A percentile compares a stretch with the other conserved stretches of the same genome.
Evolutionary conservation across 2,113 vertebrate genomes (phyloP).

Genomic region (Laticauda laticaudata): DNA sequence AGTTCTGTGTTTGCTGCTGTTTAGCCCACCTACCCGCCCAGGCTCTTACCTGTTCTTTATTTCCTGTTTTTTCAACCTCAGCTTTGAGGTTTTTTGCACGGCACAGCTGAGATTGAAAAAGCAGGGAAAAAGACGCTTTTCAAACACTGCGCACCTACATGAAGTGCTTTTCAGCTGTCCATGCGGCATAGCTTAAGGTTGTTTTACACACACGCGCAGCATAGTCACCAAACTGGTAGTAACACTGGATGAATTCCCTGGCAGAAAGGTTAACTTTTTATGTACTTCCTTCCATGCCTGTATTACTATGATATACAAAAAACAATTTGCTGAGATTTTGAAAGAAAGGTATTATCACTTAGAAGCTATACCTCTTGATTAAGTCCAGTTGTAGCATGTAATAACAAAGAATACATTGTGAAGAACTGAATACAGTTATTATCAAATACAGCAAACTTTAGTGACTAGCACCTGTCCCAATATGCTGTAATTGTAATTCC

Average conservation of each 20-base stretch:
- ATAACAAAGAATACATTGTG: neutral
- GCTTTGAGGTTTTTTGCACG: no score
- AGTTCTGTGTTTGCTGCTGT: no score
- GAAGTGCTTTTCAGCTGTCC: no score
- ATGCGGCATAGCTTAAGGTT: no score
- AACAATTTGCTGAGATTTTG: neutral
- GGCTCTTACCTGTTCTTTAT: no score
- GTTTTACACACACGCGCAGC: no score
- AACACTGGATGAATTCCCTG: no score
- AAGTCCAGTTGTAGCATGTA: neutral
- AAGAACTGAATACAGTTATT: neutral
- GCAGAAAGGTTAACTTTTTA: neutral
- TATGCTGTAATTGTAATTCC: neutral
- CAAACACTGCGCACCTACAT: rapidly evolving
- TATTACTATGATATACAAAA: neutral
- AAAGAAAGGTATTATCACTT: neutral
- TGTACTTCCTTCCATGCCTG: neutral
- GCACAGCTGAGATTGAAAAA: no score
- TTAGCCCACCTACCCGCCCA: no score
- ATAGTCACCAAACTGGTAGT: no score
- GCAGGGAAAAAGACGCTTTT: no score
- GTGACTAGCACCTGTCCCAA: neutral
- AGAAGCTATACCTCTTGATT: neutral
- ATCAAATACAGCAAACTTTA: neutral
- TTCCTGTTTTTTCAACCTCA: no score